Evolutionary conservation across 2,888 invertebrate species (phyloP).

Genomic region (Pachydiplax longipennis): DNA sequence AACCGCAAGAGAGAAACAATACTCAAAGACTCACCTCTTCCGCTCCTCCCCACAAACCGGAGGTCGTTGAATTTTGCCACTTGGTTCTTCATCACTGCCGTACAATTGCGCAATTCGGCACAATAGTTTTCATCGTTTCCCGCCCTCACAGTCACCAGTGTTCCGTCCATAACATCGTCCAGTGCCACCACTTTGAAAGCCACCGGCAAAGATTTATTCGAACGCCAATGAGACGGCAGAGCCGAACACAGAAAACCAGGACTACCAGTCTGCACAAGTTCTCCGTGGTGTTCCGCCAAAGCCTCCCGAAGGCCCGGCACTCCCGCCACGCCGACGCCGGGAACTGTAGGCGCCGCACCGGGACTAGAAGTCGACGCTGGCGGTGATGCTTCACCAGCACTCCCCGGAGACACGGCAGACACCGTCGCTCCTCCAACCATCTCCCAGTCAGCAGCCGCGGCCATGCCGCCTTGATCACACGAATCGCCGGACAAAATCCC

Average conservation of each 20-base stretch:
- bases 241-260: constrained; percentile 94
- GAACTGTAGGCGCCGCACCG: constrained; percentile 23
- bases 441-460: constrained; percentile 27
- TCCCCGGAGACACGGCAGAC: constrained; percentile 55
- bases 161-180: constrained; percentile 94
- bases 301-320: constrained; percentile 73
- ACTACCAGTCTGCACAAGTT: constrained; percentile 91
- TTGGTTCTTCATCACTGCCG: constrained; percentile 96
- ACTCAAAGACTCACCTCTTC: constrained; percentile 77
- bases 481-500: constrained; percentile 25
- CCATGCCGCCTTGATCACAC: neutral
- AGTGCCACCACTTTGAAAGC: constrained; percentile 95
- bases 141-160: constrained; percentile 90
- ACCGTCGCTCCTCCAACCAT: constrained; percentile 58
- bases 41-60: constrained; percentile 95
- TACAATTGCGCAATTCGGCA: constrained; percentile 92
- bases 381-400: constrained; percentile 46
- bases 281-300: constrained; percentile 89
- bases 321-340: constrained; percentile 36
- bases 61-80: constrained; percentile 99
- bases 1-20: neutral
- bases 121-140: constrained; percentile 98
- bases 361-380: constrained; percentile 36
- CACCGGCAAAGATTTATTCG: constrained; percentile 94
- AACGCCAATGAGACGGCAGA: constrained; percentile 95